Evolutionary conservation across 2,888 invertebrate species (phyloP).

Genomic region (Beris chalybata): DNA sequence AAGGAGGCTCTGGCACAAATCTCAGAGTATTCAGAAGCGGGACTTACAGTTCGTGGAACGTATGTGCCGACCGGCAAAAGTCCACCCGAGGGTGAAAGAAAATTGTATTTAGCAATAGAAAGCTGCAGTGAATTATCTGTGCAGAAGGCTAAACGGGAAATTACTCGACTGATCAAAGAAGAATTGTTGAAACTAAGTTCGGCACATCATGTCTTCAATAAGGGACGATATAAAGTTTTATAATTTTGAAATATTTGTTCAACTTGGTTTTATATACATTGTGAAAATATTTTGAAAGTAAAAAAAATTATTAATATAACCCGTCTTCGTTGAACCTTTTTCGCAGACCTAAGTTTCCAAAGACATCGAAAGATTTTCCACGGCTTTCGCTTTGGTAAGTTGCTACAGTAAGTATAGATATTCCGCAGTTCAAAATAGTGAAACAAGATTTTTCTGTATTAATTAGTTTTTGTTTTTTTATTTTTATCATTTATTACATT

Average conservation of each 20-base stretch:
- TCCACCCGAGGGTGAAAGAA: conserved; percentile 91
- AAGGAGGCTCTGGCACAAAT: conserved; percentile 98
- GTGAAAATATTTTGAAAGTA: no score
- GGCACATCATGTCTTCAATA: conserved; percentile 83
- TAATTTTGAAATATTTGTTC: conserved; percentile 53
- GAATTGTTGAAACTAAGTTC: conserved; percentile 91
- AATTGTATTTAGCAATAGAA: conserved; percentile 97
- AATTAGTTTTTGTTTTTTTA: no score
- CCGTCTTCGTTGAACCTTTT: no score
- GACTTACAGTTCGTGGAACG: conserved; percentile 97
- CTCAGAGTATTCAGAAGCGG: conserved; percentile 98
- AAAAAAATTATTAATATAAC: no score
- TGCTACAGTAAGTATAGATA: no score
- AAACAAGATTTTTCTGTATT: no score
- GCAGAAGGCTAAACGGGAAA: conserved; percentile 94
- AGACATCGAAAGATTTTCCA: no score
- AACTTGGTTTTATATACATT: no score
- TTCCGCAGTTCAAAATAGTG: no score
- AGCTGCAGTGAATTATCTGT: conserved; percentile 96
- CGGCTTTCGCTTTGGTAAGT: no score
- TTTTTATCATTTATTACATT: no score
- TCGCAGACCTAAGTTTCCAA: no score
- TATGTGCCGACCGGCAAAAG: conserved; percentile 87
- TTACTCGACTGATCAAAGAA: conserved; percentile 96
- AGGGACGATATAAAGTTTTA: conserved; percentile 92